Evolutionary conservation across 2,888 invertebrate genomes (phyloP).

Genomic region (Molorchus minor): DNA sequence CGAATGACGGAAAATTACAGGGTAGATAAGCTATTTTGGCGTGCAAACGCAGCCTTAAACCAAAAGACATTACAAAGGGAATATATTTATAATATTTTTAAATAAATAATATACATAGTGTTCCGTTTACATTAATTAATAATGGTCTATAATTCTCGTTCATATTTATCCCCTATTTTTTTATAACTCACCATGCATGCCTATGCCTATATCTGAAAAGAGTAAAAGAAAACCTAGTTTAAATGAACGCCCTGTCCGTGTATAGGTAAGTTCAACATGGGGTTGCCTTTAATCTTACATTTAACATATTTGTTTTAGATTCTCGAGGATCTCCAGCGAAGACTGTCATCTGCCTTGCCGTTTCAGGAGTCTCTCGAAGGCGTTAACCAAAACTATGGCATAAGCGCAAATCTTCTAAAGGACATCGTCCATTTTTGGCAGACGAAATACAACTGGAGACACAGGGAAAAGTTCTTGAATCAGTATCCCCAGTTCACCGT

Average conservation of each 20-base stretch:
- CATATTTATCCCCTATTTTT: too few species aligned
- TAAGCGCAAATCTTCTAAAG: conserved; percentile 75
- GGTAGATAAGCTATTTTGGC: too few species aligned
- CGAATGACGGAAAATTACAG: too few species aligned
- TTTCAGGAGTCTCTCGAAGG: conserved; percentile 70
- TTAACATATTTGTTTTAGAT: conserved; percentile 68
- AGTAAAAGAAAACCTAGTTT: too few species aligned
- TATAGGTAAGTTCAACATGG: background rate
- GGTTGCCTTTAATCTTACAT: background rate
- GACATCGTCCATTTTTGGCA: conserved; percentile 81
- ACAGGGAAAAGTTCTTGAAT: conserved; percentile 72
- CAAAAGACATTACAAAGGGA: background rate
- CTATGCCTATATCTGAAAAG: too few species aligned
- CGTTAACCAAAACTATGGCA: conserved; percentile 81
- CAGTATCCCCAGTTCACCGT: conserved; percentile 75
- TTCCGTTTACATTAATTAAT: too few species aligned
- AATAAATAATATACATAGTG: background rate
- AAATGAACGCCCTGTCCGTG: conserved; percentile 66
- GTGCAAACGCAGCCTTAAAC: too few species aligned
- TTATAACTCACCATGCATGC: too few species aligned
- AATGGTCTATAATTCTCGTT: too few species aligned
- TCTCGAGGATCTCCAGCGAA: conserved; percentile 66
- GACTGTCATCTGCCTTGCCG: conserved; percentile 64
- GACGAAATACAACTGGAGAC: conserved; percentile 75
- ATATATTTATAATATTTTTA: background rate